phyloP scores from a whole-genome alignment of 2,113 vertebrate genomes.

The Chelonoidis abingdonii region DNA sequence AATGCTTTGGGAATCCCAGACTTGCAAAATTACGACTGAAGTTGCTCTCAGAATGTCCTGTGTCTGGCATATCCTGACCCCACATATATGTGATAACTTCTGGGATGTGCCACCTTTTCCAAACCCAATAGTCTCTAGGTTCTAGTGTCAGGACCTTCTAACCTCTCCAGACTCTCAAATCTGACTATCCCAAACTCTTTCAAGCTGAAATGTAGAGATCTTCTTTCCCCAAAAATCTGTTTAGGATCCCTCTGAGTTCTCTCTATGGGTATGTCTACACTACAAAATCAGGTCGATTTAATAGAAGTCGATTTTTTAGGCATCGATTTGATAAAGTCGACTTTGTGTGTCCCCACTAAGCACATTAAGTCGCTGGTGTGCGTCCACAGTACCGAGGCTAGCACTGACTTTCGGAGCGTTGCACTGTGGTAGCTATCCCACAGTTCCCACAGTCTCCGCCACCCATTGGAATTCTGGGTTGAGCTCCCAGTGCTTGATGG shows the following conservation, averaged over 20 bases:
- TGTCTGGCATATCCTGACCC: background rate
- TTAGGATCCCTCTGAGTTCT: background rate
- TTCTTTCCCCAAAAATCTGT: background rate
- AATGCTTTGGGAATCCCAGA: background rate
- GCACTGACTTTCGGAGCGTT: too few relatives aligned
- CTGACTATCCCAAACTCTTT: background rate
- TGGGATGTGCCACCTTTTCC: background rate
- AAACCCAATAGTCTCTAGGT: background rate
- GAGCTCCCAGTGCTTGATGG: too few relatives aligned
- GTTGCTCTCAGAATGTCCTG: accelerated
- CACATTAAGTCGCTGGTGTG: too few relatives aligned
- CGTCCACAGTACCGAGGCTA: too few relatives aligned
- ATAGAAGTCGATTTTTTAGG: too few relatives aligned
- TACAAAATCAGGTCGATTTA: too few relatives aligned
- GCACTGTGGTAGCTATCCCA: too few relatives aligned
- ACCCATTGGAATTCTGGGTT: too few relatives aligned
- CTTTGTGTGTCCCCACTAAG: too few relatives aligned
- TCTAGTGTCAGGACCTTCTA: accelerated
- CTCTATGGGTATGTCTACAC: too few relatives aligned
- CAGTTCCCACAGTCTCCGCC: too few relatives aligned
- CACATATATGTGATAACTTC: background rate
- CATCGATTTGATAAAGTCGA: too few relatives aligned
- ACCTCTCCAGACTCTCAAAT: background rate
- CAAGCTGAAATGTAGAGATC: background rate
- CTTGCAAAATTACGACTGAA: background rate